phyloP scores from a whole-genome alignment of 2,113 vertebrate genomes.

The Syngnathus scovelli region DNA sequence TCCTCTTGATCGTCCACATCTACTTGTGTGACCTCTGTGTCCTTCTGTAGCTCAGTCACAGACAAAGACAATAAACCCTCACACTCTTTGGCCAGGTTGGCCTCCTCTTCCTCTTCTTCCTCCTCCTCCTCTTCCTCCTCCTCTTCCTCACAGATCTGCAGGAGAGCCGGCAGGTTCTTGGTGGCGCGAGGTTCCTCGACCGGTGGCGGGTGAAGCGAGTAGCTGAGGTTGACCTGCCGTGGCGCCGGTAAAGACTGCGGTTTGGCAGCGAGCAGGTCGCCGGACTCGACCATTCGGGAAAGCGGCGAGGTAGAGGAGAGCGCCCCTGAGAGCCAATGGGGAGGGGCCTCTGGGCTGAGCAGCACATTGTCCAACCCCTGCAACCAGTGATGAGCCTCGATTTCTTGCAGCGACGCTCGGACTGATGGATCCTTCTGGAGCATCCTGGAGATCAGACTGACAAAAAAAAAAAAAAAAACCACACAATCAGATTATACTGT shows the following conservation, averaged over 20 bases:
- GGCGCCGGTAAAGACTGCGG: constrained; percentile 45
- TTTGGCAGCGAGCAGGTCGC: constrained; percentile 61
- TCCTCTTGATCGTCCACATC: constrained; percentile 27
- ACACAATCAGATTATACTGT: background rate
- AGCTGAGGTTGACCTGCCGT: constrained; percentile 51
- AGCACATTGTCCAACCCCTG: constrained; percentile 75
- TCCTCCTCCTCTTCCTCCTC: constrained; percentile 82
- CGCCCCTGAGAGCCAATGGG: constrained; percentile 57
- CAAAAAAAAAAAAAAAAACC: background rate
- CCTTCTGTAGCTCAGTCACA: constrained; percentile 6
- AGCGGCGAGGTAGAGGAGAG: constrained; percentile 50
- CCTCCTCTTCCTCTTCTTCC: constrained; percentile 62
- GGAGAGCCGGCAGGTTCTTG: constrained; percentile 73
- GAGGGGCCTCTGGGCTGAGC: constrained; percentile 60
- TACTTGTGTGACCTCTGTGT: constrained; percentile 12
- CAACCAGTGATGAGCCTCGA: constrained; percentile 79
- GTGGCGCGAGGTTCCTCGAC: constrained; percentile 55
- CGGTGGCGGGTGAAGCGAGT: constrained; percentile 44
- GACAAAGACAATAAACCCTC: constrained; percentile 2
- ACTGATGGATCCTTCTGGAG: constrained; percentile 77
- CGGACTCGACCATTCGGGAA: constrained; percentile 58
- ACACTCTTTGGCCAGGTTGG: constrained; percentile 2
- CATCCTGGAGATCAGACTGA: constrained; percentile 83
- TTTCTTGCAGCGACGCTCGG: constrained; percentile 76
- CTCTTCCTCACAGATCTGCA: constrained; percentile 84